Evolutionary conservation across 2,113 vertebrate species (phyloP).

Genomic region (Scytalopus superciliaris): DNA sequence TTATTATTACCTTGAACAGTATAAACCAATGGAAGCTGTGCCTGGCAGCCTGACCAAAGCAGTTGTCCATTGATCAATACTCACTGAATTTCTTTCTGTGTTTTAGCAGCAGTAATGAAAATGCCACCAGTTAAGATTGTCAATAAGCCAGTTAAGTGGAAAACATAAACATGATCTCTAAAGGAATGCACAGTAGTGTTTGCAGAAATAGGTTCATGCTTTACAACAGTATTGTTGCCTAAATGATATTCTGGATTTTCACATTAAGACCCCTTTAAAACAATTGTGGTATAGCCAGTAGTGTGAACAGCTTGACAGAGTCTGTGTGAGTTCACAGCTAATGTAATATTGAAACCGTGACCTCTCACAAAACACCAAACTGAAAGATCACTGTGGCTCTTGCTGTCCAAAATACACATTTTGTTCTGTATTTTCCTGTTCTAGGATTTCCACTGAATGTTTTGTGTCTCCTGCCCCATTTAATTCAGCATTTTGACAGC

Average conservation of each 20-base stretch:
- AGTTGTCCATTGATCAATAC: background rate
- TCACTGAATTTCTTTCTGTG: background rate
- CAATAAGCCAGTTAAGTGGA: background rate
- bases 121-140: background rate
- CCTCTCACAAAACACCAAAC: background rate
- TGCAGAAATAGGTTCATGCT: background rate
- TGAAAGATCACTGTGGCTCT: background rate
- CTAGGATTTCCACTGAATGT: constrained; percentile 96
- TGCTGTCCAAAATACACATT: background rate
- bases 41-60: background rate
- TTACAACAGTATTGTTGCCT: background rate
- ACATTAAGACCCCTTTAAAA: background rate
- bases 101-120: background rate
- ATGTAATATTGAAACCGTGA: background rate
- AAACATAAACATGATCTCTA: background rate
- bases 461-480: constrained; percentile 94
- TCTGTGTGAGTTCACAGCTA: background rate
- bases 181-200: background rate
- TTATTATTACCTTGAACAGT: background rate
- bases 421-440: constrained; percentile 38
- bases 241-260: background rate
- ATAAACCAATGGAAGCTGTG: background rate
- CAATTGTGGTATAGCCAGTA: background rate
- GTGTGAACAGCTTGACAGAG: background rate
- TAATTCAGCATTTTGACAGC: constrained; percentile 94